Evolutionary conservation across 2,113 vertebrate genomes (phyloP).

Genomic region (Danio rerio): GRCz12tu NC_133189.1:41849001-41849500

Average conservation of each 20-base stretch:
- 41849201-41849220: slow-evolving; percentile 11
- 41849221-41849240: slow-evolving; percentile 9
- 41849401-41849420: slow-evolving; percentile 4
- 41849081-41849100: not conserved
- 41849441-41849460: too few relatives aligned
- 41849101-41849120: not conserved
- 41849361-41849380: not conserved
- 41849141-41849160: slow-evolving; percentile 16
- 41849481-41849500: not conserved
- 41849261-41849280: slow-evolving; percentile 30
- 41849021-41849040: not conserved
- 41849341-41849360: not conserved
- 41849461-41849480: not conserved
- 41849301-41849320: not conserved
- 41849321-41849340: not conserved
- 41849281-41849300: slow-evolving; percentile 14
- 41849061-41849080: not conserved
- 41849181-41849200: slow-evolving; percentile 31
- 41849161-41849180: not conserved
- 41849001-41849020: not conserved
- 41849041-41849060: not conserved
- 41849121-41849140: not conserved
- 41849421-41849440: not conserved
- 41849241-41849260: slow-evolving; percentile 17
- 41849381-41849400: not conserved